Conservation (phyloP, 2,113 vertebrate genomes). For the Siniperca knerii region DNA sequence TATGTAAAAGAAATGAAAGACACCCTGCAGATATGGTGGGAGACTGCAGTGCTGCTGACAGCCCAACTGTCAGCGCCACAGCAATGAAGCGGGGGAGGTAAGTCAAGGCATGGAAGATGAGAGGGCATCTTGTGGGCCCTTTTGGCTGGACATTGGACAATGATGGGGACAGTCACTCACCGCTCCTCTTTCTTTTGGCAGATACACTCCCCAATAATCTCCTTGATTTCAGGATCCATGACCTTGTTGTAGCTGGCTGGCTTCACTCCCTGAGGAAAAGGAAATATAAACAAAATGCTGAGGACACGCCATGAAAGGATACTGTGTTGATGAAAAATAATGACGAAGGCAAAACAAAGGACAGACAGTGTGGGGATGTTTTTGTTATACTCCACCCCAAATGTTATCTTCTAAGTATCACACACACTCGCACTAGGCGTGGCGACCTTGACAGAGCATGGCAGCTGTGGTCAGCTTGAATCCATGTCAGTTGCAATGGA, state of each 20-base stretch:
- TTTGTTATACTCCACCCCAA: not conserved
- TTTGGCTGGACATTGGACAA: slow-evolving; percentile 32
- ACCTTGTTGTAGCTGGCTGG: slow-evolving; percentile 97
- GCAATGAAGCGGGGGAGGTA: slow-evolving; percentile 37
- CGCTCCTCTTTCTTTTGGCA: slow-evolving; percentile 97
- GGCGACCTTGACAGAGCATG: not conserved
- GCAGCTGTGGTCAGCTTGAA: slow-evolving; percentile 10
- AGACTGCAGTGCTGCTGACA: slow-evolving; percentile 58
- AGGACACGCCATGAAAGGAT: slow-evolving; percentile 7
- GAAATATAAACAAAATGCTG: slow-evolving; percentile 50
- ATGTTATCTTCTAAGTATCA: slow-evolving; percentile 10
- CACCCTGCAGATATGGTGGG: slow-evolving; percentile 46
- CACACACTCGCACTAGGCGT: not conserved
- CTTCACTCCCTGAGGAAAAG: slow-evolving; percentile 90
- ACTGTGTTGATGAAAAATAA: slow-evolving; percentile 16
- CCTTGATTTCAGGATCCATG: slow-evolving; percentile 95
- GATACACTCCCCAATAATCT: slow-evolving; percentile 97
- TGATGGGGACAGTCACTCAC: slow-evolving; percentile 81
- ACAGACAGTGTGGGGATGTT: not conserved
- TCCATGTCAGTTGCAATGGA: slow-evolving; percentile 6
- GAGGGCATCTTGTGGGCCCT: slow-evolving; percentile 50
- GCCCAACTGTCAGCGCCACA: slow-evolving; percentile 53
- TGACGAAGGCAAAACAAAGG: slow-evolving; percentile 9
- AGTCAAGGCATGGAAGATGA: slow-evolving; percentile 47
- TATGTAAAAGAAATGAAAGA: slow-evolving; percentile 55